Conservation (phyloP, 2,113 vertebrate genomes). For the Lepisosteus oculatus region DNA sequence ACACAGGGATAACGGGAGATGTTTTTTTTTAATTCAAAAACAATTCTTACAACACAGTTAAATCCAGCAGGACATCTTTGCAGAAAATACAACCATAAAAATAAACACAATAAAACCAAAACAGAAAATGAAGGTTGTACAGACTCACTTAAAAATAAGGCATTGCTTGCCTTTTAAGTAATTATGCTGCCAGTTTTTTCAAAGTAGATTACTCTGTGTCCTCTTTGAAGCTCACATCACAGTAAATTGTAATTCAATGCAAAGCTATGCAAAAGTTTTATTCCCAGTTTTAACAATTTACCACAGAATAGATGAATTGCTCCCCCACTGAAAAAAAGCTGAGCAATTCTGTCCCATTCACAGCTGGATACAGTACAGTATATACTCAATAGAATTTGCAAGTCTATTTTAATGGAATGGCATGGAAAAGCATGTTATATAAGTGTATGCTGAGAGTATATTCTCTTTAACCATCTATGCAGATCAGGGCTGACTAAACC, state of each 20-base stretch:
- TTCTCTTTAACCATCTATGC: too few species aligned
- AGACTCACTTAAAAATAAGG: background rate
- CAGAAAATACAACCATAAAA: background rate
- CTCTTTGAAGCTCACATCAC: background rate
- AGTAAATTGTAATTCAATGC: slow-evolving; percentile 18
- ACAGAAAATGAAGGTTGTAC: background rate
- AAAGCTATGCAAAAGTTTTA: background rate
- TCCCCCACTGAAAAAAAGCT: background rate
- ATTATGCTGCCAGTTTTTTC: background rate
- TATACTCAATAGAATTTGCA: too few species aligned
- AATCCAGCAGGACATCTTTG: background rate
- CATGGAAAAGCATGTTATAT: too few species aligned
- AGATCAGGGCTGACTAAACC: too few species aligned
- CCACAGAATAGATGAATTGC: background rate
- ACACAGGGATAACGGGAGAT: background rate
- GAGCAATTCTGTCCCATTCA: too few species aligned
- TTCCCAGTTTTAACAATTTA: background rate
- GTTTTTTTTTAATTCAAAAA: background rate
- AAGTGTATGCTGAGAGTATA: too few species aligned
- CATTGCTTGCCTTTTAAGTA: background rate
- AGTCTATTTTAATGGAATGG: too few species aligned
- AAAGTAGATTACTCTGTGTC: background rate
- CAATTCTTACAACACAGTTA: background rate
- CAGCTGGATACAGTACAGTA: too few species aligned
- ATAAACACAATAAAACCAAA: background rate